A percentile compares a stretch with the other conserved stretches of the same genome.
These are phyloP conservation scores for Autographa pulchrina DNA, from an alignment of 2,888 invertebrate species.

Conservation along the genomic window DNA sequence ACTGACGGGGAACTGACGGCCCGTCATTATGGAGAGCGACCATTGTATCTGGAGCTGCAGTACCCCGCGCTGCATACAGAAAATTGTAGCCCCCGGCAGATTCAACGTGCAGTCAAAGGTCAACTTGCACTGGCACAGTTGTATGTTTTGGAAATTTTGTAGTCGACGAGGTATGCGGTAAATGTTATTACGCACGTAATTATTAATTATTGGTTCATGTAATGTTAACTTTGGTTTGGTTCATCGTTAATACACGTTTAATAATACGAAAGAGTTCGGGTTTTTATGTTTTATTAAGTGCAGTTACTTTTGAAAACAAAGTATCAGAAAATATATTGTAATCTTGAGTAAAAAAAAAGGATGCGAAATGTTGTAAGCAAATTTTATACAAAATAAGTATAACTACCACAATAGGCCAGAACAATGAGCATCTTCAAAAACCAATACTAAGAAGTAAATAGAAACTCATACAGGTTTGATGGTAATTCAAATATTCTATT, in stretches of 20 bases:
- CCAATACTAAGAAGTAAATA: slow-evolving; percentile 54
- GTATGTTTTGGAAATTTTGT: slow-evolving; percentile 82
- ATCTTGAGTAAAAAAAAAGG: background rate
- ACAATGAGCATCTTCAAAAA: slow-evolving; percentile 47
- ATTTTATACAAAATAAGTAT: too few species aligned
- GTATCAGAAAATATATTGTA: background rate
- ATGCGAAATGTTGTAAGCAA: slow-evolving; percentile 32
- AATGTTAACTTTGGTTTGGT: slow-evolving; percentile 69
- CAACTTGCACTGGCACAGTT: slow-evolving; percentile 71
- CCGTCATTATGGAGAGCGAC: slow-evolving; percentile 80
- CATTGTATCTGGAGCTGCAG: slow-evolving; percentile 73
- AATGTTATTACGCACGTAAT: slow-evolving; percentile 81
- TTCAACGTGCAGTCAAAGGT: slow-evolving; percentile 73
- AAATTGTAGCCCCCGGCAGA: slow-evolving; percentile 71
- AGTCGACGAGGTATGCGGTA: slow-evolving; percentile 80
- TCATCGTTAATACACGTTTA: slow-evolving; percentile 66
- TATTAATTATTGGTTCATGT: slow-evolving; percentile 79
- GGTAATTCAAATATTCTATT: slow-evolving; percentile 64
- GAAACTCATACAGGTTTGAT: slow-evolving; percentile 49
- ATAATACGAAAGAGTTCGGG: slow-evolving; percentile 47
- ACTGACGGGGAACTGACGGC: slow-evolving; percentile 86
- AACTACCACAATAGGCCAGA: slow-evolving; percentile 23
- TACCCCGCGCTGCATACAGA: slow-evolving; percentile 66
- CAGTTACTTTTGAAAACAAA: background rate
- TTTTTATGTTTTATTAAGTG: slow-evolving; percentile 18